Evolutionary conservation across 2,797 vertebrate species (phyloP).

Genomic region (Hemibagrus guttatus): DNA sequence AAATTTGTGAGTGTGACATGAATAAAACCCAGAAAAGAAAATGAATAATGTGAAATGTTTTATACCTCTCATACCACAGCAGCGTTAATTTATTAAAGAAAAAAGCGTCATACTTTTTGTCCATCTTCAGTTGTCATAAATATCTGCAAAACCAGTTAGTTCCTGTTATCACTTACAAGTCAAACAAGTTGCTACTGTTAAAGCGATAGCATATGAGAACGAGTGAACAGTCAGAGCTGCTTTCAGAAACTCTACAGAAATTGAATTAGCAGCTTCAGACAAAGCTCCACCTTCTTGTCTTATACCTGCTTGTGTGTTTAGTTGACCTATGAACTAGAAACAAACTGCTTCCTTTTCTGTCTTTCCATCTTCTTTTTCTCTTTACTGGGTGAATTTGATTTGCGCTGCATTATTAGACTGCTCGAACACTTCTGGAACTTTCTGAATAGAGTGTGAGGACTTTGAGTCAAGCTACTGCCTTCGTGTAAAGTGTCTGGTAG

Average conservation of each 20-base stretch:
- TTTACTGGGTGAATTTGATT: not conserved
- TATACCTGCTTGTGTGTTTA: not conserved
- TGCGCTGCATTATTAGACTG: slow-evolving; percentile 2
- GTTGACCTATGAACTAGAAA: not conserved
- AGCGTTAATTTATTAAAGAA: not conserved
- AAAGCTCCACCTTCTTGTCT: not conserved
- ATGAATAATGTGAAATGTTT: not conserved
- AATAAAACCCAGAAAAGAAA: no score
- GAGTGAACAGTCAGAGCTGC: not conserved
- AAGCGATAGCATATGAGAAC: not conserved
- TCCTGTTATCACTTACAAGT: not conserved
- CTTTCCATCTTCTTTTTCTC: not conserved
- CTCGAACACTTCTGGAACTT: slow-evolving; percentile 6
- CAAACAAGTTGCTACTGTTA: not conserved
- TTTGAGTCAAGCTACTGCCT: not conserved
- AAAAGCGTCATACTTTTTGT: not conserved
- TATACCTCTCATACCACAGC: not conserved
- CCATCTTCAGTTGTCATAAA: not conserved
- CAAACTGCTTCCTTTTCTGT: not conserved
- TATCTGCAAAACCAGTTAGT: no score
- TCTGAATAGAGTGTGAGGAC: not conserved
- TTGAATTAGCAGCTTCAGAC: not conserved
- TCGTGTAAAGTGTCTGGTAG: not conserved
- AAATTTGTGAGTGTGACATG: no score
- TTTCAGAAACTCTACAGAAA: not conserved